Evolutionary conservation across 2,113 vertebrate species (phyloP).

Genomic region (Chamaea fasciata): DNA sequence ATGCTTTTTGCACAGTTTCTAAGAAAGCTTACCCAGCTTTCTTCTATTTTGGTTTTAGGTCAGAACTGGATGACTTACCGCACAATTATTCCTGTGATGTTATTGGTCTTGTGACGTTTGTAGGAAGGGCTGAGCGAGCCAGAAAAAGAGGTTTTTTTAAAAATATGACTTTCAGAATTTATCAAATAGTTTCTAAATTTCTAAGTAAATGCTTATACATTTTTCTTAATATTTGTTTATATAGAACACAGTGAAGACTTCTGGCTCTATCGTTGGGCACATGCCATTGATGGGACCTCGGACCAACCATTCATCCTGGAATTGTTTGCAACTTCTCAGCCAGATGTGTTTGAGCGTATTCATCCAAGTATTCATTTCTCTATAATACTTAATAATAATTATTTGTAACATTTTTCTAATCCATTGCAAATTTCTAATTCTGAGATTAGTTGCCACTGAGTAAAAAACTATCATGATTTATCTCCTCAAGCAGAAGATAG

Average conservation of each 20-base stretch:
- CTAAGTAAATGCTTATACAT: not conserved
- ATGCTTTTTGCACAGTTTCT: not conserved
- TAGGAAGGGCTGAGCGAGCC: conserved; percentile 84
- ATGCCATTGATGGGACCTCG: conserved; percentile 83
- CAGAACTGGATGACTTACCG: conserved; percentile 75
- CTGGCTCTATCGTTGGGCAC: conserved; percentile 90
- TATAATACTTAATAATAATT: conserved; percentile 3
- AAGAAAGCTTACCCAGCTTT: not conserved
- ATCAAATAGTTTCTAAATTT: not conserved
- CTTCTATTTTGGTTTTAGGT: conserved; percentile 69
- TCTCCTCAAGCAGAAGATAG: not conserved
- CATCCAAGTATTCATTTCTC: conserved; percentile 79
- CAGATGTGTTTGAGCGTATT: conserved; percentile 86
- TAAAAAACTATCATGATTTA: not conserved
- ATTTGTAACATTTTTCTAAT: not conserved
- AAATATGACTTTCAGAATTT: not conserved
- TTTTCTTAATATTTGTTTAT: conserved; percentile 39
- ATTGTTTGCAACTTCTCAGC: conserved; percentile 90
- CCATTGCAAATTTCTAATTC: not conserved
- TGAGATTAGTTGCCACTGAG: not conserved
- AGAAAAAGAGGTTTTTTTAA: conserved; percentile 74
- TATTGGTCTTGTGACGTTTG: conserved; percentile 87
- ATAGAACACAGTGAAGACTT: conserved; percentile 82
- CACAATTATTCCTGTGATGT: conserved; percentile 81
- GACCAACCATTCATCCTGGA: conserved; percentile 85